Evolutionary conservation across 2,888 invertebrate genomes (phyloP), one percentile per base, ranked within the genome.

Genomic region (Microctonus hyperodae): DNA sequence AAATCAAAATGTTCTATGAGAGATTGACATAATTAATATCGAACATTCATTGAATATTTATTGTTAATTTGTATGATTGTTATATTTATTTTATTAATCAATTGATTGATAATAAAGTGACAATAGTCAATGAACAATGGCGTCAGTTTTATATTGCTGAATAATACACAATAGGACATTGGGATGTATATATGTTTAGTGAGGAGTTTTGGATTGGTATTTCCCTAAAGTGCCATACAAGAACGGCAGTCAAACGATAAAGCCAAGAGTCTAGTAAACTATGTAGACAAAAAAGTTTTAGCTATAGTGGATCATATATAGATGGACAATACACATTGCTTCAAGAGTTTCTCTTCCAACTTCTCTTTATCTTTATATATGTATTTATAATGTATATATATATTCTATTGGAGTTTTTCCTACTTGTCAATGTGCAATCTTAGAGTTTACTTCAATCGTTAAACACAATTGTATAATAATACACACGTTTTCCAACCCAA

Each of bases 191-290:
- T 9, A 56, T 56, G 33, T 28, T 60, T 48, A 48, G 13, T 28
- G n/a, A 28, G 37, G 23, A 60, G 65, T 65, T 65, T 53, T 58
- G 69, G 71, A 57, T 64, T 60, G 75, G 79, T 79, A 83, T 82
- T 83, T 83, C 83, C 83, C 83, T 83, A 80, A 83, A 83, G 83
- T 83, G 76, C 82, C 80, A 82, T 83, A 75, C 73, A 75, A 81
- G 79, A 22, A 20, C 7, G 77, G 78, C 78, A 81, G 81, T 82
- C 70, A 82, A 82, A 81, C 82, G 79, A 83, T 83, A 82, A 82
- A 82, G 72, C 58, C 31, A 50, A 28, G 20, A 35, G 23, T 44
- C 44, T 44, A 44, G 44, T 44, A 44, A 44, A 44, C 44, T 16
- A 44, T 20, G 35, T 50, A 62, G 31, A 44, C 31, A 22, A 59